Evolutionary conservation across 1,140 invertebrate genomes (phyloP).

Genomic region (Macrocentrus cingulum): DNA sequence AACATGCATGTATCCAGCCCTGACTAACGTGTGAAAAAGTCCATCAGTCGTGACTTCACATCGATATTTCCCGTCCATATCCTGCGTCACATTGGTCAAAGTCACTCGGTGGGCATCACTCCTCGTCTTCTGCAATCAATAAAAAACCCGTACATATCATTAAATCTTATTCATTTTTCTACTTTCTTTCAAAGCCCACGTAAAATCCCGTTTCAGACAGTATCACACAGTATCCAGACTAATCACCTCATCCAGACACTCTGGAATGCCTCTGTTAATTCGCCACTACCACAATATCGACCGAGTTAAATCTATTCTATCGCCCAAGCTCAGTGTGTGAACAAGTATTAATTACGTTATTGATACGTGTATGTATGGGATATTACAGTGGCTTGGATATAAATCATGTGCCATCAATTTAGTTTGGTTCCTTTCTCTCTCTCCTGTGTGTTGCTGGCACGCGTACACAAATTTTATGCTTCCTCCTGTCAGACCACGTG

Average conservation of each 20-base stretch:
- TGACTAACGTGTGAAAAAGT: conserved; percentile 69
- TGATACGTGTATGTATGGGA: conserved; percentile 38
- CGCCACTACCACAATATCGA: conserved; percentile 36
- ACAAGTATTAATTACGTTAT: conserved; percentile 53
- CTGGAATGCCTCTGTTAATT: conserved; percentile 6
- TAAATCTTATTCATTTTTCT: too few relatives aligned
- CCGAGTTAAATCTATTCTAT: conserved; percentile 26
- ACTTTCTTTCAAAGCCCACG: too few relatives aligned
- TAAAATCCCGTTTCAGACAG: too few relatives aligned
- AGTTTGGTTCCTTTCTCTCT: conserved; percentile 31
- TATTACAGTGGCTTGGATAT: conserved; percentile 45
- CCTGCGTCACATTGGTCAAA: conserved; percentile 66
- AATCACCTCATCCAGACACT: neutral
- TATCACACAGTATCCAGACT: neutral
- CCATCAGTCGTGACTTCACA: conserved; percentile 76
- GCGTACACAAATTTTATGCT: conserved; percentile 11
- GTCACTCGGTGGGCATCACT: conserved; percentile 64
- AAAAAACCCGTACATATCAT: too few relatives aligned
- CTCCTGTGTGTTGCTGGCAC: conserved; percentile 20
- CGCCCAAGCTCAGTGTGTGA: conserved; percentile 36
- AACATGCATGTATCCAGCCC: conserved; percentile 69
- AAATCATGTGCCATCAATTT: conserved; percentile 53
- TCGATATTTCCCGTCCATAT: conserved; percentile 69
- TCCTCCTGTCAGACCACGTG: too few relatives aligned
- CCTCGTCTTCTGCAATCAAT: conserved; percentile 43